phyloP scores from a whole-genome alignment of 2,113 vertebrate species.

The Hemicordylus capensis region DNA sequence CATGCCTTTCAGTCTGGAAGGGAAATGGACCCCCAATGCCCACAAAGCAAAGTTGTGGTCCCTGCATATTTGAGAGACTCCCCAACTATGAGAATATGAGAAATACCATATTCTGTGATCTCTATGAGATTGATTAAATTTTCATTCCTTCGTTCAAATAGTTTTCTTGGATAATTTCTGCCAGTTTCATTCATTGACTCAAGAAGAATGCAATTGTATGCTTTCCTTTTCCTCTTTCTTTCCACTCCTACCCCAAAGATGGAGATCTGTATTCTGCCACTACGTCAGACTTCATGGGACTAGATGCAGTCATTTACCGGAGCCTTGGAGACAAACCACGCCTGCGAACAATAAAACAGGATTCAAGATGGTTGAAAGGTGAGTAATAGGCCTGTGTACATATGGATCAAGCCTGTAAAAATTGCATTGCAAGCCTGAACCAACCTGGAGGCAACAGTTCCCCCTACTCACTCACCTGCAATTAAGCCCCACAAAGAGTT shows the following conservation, averaged over 20 bases:
- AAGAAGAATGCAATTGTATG: slow-evolving; percentile 31
- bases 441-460: no score
- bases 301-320: not conserved
- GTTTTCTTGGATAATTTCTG: slow-evolving; percentile 37
- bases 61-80: no score
- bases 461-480: no score
- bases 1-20: no score
- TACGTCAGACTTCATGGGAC: not conserved
- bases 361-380: not conserved
- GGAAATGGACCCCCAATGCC: no score
- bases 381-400: no score
- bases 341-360: not conserved
- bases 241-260: not conserved
- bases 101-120: slow-evolving; percentile 27
- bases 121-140: slow-evolving; percentile 46
- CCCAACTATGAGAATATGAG: slow-evolving; percentile 43
- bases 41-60: no score
- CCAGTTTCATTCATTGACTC: slow-evolving; percentile 54
- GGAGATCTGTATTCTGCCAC: slow-evolving; percentile 1
- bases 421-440: no score
- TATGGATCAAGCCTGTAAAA: no score
- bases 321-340: not conserved
- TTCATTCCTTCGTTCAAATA: slow-evolving; percentile 36
- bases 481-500: no score
- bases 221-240: not conserved